A percentile compares a stretch with the other conserved stretches of the same genome.
phyloP scores from a whole-genome alignment of 2,888 invertebrate species.

The Camponotus fellah region DNA sequence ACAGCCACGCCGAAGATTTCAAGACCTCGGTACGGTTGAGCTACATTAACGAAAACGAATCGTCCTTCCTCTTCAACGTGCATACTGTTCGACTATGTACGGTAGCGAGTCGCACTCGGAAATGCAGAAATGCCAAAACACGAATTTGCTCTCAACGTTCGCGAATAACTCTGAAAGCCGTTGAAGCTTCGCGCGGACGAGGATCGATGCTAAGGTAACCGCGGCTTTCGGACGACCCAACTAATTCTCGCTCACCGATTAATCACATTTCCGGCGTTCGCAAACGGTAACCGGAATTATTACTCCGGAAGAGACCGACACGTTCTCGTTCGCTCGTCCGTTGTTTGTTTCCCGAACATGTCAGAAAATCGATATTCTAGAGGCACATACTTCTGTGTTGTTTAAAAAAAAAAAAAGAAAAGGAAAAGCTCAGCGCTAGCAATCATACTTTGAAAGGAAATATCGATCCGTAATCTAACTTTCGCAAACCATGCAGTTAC shows the following conservation, averaged over 20 bases:
- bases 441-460: slow-evolving; percentile 13
- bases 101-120: slow-evolving; percentile 45
- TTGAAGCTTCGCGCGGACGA: slow-evolving; percentile 54
- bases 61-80: slow-evolving; percentile 43
- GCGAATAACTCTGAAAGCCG: slow-evolving; percentile 65
- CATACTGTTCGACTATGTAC: slow-evolving; percentile 37
- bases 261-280: slow-evolving; percentile 36
- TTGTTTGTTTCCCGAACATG: neutral
- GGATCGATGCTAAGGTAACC: slow-evolving; percentile 57
- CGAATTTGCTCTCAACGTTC: slow-evolving; percentile 60
- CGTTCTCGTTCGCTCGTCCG: neutral
- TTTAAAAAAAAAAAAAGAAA: neutral
- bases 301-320: neutral
- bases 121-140: slow-evolving; percentile 60
- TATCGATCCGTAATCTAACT: slow-evolving; percentile 43
- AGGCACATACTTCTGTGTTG: neutral
- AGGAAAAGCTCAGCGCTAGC: neutral
- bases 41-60: slow-evolving; percentile 56
- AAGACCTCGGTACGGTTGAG: slow-evolving; percentile 21
- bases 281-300: slow-evolving; percentile 16
- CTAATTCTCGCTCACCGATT: slow-evolving; percentile 48
- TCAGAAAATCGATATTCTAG: neutral
- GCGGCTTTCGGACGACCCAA: slow-evolving; percentile 48
- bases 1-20: slow-evolving; percentile 26
- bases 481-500: slow-evolving; percentile 45